Evolutionary conservation across 2,113 vertebrate species (phyloP).

Genomic region (Mesembrinibis cayennensis): DNA sequence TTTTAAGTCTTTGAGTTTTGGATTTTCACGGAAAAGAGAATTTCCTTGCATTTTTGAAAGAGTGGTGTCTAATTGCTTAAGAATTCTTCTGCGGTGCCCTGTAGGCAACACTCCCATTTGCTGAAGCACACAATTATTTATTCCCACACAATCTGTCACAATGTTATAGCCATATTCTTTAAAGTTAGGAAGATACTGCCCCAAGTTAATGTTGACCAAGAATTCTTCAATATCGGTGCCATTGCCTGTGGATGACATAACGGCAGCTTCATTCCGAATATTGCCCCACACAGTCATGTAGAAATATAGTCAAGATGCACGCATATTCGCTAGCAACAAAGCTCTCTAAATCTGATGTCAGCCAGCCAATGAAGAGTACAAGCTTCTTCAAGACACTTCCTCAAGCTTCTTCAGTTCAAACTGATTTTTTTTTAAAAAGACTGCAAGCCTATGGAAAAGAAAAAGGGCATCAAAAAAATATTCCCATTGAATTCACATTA

Average conservation of each 20-base stretch:
- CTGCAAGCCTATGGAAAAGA: neutral
- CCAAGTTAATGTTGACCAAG: constrained; percentile 84
- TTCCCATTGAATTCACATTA: neutral
- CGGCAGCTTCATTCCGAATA: constrained; percentile 67
- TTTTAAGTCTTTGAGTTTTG: constrained; percentile 31
- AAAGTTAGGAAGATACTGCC: constrained; percentile 82
- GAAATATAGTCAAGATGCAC: neutral
- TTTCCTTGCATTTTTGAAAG: constrained; percentile 50
- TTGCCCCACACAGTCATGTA: neutral
- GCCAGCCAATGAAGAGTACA: neutral
- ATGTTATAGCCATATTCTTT: constrained; percentile 75
- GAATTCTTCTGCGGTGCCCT: constrained; percentile 90
- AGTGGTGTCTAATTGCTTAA: constrained; percentile 81
- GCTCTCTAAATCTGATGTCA: neutral
- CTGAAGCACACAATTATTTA: constrained; percentile 81
- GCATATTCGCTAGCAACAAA: neutral
- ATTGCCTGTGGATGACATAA: constrained; percentile 75
- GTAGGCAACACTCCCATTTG: constrained; percentile 85
- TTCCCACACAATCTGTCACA: constrained; percentile 76
- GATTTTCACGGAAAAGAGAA: constrained; percentile 14
- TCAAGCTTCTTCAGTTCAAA: neutral
- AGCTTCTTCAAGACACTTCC: neutral
- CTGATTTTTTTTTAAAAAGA: neutral
- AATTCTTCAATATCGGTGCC: constrained; percentile 77
- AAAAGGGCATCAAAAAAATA: neutral